These are phyloP conservation scores for Oxyscelio sp. DNA, from an alignment of 2,888 invertebrate genomes.

Conservation along the genomic window DNA sequence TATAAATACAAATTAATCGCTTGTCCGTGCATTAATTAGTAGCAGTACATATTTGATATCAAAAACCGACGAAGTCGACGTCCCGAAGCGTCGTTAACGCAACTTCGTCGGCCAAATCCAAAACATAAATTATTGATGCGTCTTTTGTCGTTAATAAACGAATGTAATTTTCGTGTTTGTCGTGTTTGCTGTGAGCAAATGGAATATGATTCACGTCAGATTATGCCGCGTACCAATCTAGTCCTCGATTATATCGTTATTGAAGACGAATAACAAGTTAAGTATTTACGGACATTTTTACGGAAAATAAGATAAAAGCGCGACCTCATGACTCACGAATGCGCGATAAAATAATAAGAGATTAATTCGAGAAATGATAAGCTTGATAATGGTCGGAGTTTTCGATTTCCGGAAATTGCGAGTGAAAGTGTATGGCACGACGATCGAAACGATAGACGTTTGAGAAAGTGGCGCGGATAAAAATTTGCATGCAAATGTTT, in stretches of 20 bases:
- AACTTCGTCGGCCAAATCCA: constrained; percentile 9
- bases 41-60: constrained; percentile 18
- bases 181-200: constrained; percentile 42
- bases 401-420: constrained; percentile 16
- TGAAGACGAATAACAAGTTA: constrained; percentile 41
- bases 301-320: constrained; percentile 48
- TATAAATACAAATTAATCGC: constrained; percentile 32
- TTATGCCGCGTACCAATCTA: constrained; percentile 32
- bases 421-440: constrained; percentile 9
- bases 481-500: neutral
- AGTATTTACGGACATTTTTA: constrained; percentile 55
- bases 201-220: constrained; percentile 44
- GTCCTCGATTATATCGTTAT: constrained; percentile 40
- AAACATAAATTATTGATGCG: neutral
- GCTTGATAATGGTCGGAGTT: constrained; percentile 5
- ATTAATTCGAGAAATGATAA: constrained; percentile 3
- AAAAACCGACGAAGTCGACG: constrained; percentile 5
- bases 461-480: constrained; percentile 7
- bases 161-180: constrained; percentile 54
- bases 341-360: constrained; percentile 23
- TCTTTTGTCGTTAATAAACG: constrained; percentile 18
- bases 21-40: constrained; percentile 28
- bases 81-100: constrained; percentile 8
- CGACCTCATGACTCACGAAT: constrained; percentile 50
- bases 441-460: neutral